Base-by-base conservation (phyloP, 2,888 invertebrate genomes). In the Melieria picta region DNA sequence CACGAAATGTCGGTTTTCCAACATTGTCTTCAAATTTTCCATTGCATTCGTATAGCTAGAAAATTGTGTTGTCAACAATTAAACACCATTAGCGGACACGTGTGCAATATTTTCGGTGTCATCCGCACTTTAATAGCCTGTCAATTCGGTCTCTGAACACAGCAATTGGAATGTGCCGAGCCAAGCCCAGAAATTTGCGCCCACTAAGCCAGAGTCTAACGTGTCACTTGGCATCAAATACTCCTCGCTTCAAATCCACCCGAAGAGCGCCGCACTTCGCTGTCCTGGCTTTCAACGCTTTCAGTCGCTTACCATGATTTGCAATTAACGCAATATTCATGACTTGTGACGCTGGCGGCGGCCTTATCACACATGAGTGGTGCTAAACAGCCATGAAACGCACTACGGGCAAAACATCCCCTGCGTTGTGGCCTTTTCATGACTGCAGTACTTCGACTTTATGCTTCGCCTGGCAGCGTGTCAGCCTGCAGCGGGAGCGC, bases 301-400 rank as follows among this genome's bases (percentile, higher is more conserved):
- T 30, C 30, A 30, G 30, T 30, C 58, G 47, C 48, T 48, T 57
- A 65, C 52, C 65, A 69, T 72, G 74, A 74, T 74, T 74, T 72
- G 74, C 74, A 74, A 74, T 74, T 74, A 74, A 74, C 74, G 72
- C 70, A 72, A 71, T 72, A 74, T 74, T 74, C 72, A 74, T 72
- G 70, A 72, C 64, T 11, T 52, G n/a, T n/a, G 11, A n/a, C 11
- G 52, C 13, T 57, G 56, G 43, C 56, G 63, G 56, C 56, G 63
- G 62, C 69, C 60, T 80, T 85, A 84, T 85, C 83, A 85, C 85
- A 86, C 85, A 84, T 83, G 86, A 86, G 77, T 81, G 80, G 77
- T 78, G 78, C 79, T 80, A 74, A 78, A 77, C 78, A 76, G 75
- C 75, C 71, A 72, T 74, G 70, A 75, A 75, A 74, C 72, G 65